Percentiles rank a stretch among this genome's conserved stretches.
Conservation (phyloP, 2,888 invertebrate species). For the Hartigia nigra region DNA sequence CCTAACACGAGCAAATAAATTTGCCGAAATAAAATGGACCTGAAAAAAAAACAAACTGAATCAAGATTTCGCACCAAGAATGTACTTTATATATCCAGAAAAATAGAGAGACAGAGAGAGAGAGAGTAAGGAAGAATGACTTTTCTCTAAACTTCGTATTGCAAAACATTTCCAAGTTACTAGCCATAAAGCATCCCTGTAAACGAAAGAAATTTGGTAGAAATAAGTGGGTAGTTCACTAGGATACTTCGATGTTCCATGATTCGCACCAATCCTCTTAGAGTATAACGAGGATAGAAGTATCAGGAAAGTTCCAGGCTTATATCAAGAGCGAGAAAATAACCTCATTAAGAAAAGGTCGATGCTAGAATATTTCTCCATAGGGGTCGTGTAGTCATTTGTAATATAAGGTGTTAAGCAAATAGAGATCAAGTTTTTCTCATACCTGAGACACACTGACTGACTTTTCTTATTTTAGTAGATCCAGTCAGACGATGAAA, state of each 20-base stretch:
- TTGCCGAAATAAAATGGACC: background rate
- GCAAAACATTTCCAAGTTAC: no score
- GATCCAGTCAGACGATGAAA: background rate
- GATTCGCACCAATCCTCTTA: background rate
- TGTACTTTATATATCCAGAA: background rate
- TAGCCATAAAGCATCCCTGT: background rate
- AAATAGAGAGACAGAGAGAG: slow-evolving; percentile 2
- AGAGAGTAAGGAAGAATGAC: slow-evolving; percentile 1
- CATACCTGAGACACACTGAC: background rate
- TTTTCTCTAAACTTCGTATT: no score
- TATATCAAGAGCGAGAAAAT: no score
- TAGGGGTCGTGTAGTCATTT: background rate
- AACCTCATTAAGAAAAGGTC: background rate
- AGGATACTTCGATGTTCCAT: background rate
- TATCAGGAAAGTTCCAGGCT: no score
- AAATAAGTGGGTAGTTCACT: background rate
- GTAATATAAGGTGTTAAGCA: background rate
- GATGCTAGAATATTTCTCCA: background rate
- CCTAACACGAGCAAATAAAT: background rate
- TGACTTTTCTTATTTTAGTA: background rate
- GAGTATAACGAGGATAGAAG: no score
- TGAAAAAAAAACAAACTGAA: background rate
- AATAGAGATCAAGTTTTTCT: background rate
- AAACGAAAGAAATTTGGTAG: background rate
- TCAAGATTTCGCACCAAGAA: no score